Evolutionary conservation across 2,113 vertebrate genomes (phyloP), one percentile per base, ranked within the genome.

Genomic region (Larimichthys crocea): DNA sequence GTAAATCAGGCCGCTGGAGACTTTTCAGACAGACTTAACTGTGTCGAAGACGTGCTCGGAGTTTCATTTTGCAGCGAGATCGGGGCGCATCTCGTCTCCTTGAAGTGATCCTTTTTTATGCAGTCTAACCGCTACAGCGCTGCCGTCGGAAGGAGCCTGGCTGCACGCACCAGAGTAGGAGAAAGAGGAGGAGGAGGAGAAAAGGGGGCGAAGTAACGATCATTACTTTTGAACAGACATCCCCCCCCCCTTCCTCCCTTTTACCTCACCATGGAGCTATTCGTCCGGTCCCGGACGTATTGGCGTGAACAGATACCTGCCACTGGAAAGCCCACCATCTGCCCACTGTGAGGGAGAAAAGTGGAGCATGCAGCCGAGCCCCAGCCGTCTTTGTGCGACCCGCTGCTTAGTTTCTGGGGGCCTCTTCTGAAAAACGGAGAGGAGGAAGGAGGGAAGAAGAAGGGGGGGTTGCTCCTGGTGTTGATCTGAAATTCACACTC

Each of bases 361-460:
- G 83, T 83, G 86, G 84, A 90, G 90, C 91, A 90, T 89, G 91
- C 88, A 89, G 86, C 89, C 87, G 86, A 92, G 85, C 81, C 84
- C 82, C 85, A 55, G 80, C 67, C 82, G 91, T 90, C 89, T 93
- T 93, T 94, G 90, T 93, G 85, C 82, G 83, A 89, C 80, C 87
- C 82, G 80, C 85, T 74, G 85, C 89, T 84, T 80, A 91, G 91
- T 91, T 92, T 93, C 72, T 78, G 85, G 91, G 89, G 89, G 84
- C 84, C 90, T 93, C 82, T 85, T 82, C 52, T 92, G 75, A 80
- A 87, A 66, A 80, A 72, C 66, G 35, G 64, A 56, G 31, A 29
- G 60, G 31, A 82, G 50, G 50, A 46, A 11, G 14, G 44, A 46
- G 44, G 11, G 12, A 8, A 15, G 49, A 50, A 61, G 76, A 61